These are phyloP conservation scores for Pocillopora meandrina DNA, from an alignment of 92 coral and sea anemone species.

Conservation along the genomic window DNA sequence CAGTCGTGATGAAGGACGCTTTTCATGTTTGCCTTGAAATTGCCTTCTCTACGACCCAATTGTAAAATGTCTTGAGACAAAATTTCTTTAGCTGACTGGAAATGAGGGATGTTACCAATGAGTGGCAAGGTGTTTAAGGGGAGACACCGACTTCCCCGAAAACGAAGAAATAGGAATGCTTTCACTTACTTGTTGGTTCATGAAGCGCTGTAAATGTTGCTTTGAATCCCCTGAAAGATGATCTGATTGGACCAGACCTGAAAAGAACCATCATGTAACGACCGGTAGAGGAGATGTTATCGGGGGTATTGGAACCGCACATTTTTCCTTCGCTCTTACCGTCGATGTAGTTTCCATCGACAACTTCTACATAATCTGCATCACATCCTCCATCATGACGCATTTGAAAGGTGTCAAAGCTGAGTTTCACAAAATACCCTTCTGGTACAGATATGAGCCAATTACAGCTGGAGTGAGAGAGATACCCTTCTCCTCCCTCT, in stretches of 20 bases:
- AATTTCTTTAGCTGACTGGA: too few species aligned
- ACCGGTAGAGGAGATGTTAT: background rate
- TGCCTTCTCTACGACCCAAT: too few species aligned
- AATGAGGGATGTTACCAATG: too few species aligned
- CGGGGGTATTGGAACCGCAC: background rate
- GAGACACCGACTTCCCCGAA: too few species aligned
- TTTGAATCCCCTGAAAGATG: background rate
- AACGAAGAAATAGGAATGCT: too few species aligned
- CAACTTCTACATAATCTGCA: conserved; percentile 60
- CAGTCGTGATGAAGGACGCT: too few species aligned
- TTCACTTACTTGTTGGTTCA: too few species aligned
- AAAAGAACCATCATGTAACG: background rate
- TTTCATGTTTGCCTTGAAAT: too few species aligned
- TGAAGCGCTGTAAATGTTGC: too few species aligned
- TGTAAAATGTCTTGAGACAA: too few species aligned
- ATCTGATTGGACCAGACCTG: background rate
- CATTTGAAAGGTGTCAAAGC: conserved; percentile 30
- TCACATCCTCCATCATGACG: conserved; percentile 29
- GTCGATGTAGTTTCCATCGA: conserved; percentile 44
- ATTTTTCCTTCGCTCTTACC: conserved; percentile 3
- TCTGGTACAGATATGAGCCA: conserved; percentile 52
- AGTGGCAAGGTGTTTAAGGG: too few species aligned
- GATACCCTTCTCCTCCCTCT: conserved; percentile 11
- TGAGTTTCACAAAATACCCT: conserved; percentile 26
- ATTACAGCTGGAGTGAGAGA: conserved; percentile 15